Base-by-base conservation (phyloP, 1,140 invertebrate genomes). In the Chlorops oryzae region DNA sequence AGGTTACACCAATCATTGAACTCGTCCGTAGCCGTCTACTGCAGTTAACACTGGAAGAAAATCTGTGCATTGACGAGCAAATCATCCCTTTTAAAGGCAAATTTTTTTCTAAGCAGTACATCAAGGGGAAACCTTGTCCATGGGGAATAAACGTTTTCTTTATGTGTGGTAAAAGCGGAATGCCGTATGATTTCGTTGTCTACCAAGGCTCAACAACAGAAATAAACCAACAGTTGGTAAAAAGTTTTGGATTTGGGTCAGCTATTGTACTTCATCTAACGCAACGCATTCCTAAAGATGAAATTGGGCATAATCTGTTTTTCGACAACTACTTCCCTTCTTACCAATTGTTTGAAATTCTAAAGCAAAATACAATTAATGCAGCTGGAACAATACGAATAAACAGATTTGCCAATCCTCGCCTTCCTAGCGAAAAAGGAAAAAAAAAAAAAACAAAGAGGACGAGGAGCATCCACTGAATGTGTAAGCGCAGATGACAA, bases 271-370 rank as follows among this genome's bases (percentile, higher is more conserved):
- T n/a, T n/a, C n/a, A n/a, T n/a, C n/a, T n/a, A n/a, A n/a, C n/a
- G n/a, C n/a, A n/a, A n/a, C n/a, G n/a, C n/a, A n/a, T n/a, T n/a
- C n/a, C n/a, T n/a, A n/a, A n/a, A n/a, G n/a, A 3, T 34, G 15
- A 2, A 15, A 20, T 34, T 45, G 27, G 1, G 17, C 27, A 45
- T 34, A 45, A 45, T 28, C 43, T 32, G 17, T 45, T 45, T 18
- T 45, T 45, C 17, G 43, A 45, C 25, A 45, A 34, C 23, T 45
- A 45, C 25, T 45, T 45, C 21, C 43, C 43, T 9, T 45, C 43
- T n/a, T 45, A 45, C 25, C 43, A 32, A 34, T 34, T 45, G 17
- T 34, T 45, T 34, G 17, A 45, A 34, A 34, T 45, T 32, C 13
- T 45, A 17, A 45, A 45, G n/a, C 43, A 45, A 45, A 28, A 34